A percentile compares a stretch with the other conserved stretches of the same genome.
Conservation (phyloP, 2,888 invertebrate genomes). For the Conistra vaccinii region DNA sequence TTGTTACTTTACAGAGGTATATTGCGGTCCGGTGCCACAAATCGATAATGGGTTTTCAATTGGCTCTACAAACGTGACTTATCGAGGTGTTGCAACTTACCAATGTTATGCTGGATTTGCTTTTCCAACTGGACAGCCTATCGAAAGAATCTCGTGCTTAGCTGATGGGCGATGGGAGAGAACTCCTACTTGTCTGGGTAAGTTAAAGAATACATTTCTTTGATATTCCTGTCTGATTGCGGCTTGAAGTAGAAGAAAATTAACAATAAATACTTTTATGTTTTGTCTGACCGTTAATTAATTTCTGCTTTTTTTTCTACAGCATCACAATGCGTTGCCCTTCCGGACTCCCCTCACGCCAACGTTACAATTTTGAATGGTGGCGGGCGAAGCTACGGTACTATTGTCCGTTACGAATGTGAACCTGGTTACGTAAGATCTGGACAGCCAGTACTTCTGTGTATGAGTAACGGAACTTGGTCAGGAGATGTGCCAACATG, state of each 20-base stretch:
- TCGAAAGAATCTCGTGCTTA: slow-evolving; percentile 96
- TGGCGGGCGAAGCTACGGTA: slow-evolving; percentile 97
- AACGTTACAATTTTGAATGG: slow-evolving; percentile 97
- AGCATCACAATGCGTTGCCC: slow-evolving; percentile 97
- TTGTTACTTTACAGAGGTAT: slow-evolving; percentile 92
- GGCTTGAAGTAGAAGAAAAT: too few species aligned
- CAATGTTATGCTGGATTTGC: slow-evolving; percentile 99
- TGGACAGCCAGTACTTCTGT: slow-evolving; percentile 97
- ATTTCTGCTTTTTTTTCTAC: slow-evolving; percentile 48
- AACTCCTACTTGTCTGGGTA: slow-evolving; percentile 96
- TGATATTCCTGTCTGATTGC: background rate
- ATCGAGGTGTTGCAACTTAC: slow-evolving; percentile 97
- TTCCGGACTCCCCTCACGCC: slow-evolving; percentile 96
- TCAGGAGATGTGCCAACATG: slow-evolving; percentile 97
- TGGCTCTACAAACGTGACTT: slow-evolving; percentile 98
- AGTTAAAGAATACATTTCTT: slow-evolving; percentile 57
- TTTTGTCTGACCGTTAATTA: too few species aligned
- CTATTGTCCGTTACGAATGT: slow-evolving; percentile 97
- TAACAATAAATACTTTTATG: too few species aligned
- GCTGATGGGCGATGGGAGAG: slow-evolving; percentile 98
- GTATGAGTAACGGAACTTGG: slow-evolving; percentile 99
- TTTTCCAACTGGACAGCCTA: slow-evolving; percentile 96
- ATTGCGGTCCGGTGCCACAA: slow-evolving; percentile 99
- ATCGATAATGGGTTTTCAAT: slow-evolving; percentile 99
- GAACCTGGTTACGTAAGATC: slow-evolving; percentile 97